phyloP scores from a whole-genome alignment of 2,797 vertebrate species.

The Vespertilio murinus region DNA sequence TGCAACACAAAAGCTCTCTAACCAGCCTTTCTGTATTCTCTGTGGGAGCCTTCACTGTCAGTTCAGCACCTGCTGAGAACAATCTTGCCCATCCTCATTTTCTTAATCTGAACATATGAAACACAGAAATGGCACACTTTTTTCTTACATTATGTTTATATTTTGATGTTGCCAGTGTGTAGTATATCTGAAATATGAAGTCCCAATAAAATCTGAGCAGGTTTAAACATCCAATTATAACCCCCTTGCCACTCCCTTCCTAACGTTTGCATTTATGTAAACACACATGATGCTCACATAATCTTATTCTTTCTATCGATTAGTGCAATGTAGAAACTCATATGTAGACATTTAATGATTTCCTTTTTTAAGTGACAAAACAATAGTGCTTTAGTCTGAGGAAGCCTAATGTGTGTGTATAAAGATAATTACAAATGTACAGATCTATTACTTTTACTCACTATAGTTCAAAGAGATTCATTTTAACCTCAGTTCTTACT shows the following conservation, averaged over 20 bases:
- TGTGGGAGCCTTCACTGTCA: neutral
- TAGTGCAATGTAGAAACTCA: neutral
- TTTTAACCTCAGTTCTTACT: neutral
- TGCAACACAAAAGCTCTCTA: neutral
- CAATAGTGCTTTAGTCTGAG: neutral
- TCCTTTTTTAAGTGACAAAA: neutral
- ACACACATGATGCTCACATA: neutral
- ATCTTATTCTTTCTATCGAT: neutral
- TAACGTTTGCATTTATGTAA: neutral
- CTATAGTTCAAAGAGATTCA: neutral
- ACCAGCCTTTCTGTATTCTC: neutral
- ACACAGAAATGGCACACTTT: neutral
- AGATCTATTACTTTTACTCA: neutral
- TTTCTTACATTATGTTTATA: neutral
- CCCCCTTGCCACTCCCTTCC: neutral
- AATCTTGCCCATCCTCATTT: neutral
- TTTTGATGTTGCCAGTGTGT: neutral
- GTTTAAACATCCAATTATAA: conserved; percentile 2
- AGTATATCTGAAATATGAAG: neutral
- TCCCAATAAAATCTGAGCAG: neutral
- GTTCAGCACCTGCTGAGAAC: neutral
- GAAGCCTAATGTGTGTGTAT: neutral
- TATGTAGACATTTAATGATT: neutral
- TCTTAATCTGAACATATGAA: neutral
- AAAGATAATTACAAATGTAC: neutral